A percentile compares a stretch with the other conserved stretches of the same genome.
phyloP scores from a whole-genome alignment of 37 sponge, comb jelly and placozoan species.

The Crambe crambe region DNA sequence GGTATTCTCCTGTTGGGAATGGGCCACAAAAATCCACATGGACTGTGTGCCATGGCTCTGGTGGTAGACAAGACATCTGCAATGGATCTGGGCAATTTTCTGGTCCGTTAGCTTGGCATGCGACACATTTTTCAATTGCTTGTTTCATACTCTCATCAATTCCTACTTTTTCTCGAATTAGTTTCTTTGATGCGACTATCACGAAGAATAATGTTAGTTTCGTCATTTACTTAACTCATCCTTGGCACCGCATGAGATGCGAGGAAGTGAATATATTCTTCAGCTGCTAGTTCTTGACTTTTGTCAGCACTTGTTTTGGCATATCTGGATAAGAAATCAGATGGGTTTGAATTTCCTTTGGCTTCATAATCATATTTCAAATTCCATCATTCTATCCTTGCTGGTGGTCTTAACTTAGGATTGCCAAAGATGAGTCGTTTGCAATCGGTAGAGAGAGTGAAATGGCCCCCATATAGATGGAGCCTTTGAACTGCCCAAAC shows the following conservation, averaged over 20 bases:
- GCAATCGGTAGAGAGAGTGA: constrained; percentile 46
- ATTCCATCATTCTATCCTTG: constrained; percentile 32
- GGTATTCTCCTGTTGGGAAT: too few relatives aligned
- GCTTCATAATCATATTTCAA: constrained; percentile 6
- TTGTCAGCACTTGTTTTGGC: too few relatives aligned
- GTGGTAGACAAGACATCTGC: constrained; percentile 36
- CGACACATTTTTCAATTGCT: neutral
- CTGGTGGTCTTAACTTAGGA: constrained; percentile 27
- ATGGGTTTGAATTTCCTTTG: too few relatives aligned
- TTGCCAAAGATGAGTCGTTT: constrained; percentile 37
- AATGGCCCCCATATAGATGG: constrained; percentile 66
- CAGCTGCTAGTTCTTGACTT: neutral
- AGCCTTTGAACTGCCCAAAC: constrained; percentile 24
- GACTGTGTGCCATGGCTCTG: constrained; percentile 40
- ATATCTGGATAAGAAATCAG: too few relatives aligned
- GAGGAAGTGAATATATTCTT: constrained; percentile 4
- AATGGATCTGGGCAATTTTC: constrained; percentile 11
- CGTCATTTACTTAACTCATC: constrained; percentile 13
- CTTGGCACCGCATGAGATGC: constrained; percentile 14
- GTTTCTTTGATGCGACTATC: constrained; percentile 1
- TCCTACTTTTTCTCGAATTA: constrained; percentile 18
- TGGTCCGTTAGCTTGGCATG: constrained; percentile 6
- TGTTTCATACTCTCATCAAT: neutral
- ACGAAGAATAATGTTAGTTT: constrained; percentile 13
- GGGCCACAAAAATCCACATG: constrained; percentile 36